A percentile compares a stretch with the other conserved stretches of the same genome.
Conservation (phyloP, 2,113 vertebrate genomes). For the Vulpes vulpes region DNA sequence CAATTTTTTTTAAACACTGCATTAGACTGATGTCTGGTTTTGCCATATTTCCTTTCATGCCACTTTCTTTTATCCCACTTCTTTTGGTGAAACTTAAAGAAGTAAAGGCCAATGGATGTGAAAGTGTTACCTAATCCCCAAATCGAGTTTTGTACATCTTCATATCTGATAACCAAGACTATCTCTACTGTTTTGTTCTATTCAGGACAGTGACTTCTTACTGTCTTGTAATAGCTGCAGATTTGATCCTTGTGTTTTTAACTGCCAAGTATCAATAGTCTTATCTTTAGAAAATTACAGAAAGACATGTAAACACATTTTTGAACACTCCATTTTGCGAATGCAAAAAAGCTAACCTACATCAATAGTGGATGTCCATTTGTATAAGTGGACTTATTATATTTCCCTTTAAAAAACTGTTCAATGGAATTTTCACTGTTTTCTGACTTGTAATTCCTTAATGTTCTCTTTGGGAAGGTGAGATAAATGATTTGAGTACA, state of each 20-base stretch:
- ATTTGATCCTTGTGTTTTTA: slow-evolving; percentile 39
- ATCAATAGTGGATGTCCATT: not conserved
- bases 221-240: not conserved
- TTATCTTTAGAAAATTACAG: slow-evolving; percentile 13
- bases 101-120: not conserved
- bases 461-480: not conserved
- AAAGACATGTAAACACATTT: not conserved
- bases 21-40: not conserved
- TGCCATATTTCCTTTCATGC: not conserved
- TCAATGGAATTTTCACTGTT: slow-evolving; percentile 8
- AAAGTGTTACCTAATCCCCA: not conserved
- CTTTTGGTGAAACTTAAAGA: slow-evolving; percentile 6
- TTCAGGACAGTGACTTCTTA: not conserved
- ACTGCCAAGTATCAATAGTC: slow-evolving; percentile 5
- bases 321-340: not conserved
- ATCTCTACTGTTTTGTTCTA: not conserved
- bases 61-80: not conserved
- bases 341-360: not conserved
- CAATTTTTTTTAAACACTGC: not conserved
- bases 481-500: slow-evolving; percentile 16
- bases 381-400: not conserved
- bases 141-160: not conserved
- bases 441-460: not conserved
- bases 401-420: not conserved
- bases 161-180: not conserved